A percentile compares a stretch with the other conserved stretches of the same genome.
These are phyloP conservation scores for Uromys caudimaculatus DNA, from an alignment of 2,797 vertebrate species.

Conservation along the genomic window DNA sequence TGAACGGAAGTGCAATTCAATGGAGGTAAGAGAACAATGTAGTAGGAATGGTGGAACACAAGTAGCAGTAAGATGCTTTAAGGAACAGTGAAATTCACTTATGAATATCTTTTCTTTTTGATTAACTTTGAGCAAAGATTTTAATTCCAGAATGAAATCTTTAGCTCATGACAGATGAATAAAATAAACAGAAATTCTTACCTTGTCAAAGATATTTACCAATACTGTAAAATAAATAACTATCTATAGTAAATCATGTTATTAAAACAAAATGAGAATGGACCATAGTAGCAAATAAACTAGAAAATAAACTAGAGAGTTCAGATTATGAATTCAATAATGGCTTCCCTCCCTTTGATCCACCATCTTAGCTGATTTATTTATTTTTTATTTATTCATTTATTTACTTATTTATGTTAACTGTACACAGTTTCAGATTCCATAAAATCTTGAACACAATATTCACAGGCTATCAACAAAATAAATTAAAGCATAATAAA, in stretches of 20 bases:
- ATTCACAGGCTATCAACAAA: neutral
- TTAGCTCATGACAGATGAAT: neutral
- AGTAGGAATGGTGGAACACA: neutral
- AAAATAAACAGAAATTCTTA: neutral
- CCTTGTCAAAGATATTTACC: neutral
- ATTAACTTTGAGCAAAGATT: neutral
- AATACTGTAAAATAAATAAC: neutral
- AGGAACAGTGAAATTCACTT: neutral
- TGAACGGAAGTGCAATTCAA: constrained; percentile 16
- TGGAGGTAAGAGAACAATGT: neutral
- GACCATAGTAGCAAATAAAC: neutral
- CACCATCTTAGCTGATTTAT: neutral
- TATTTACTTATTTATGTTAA: neutral
- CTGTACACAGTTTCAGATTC: neutral
- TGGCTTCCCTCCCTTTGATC: neutral
- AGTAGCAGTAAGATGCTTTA: neutral
- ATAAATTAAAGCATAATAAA: neutral
- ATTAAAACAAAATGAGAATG: neutral
- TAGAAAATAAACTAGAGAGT: neutral
- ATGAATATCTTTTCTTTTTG: neutral
- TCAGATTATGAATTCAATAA: neutral
- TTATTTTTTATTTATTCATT: neutral
- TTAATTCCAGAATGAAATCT: constrained; percentile 1
- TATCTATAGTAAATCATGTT: neutral
- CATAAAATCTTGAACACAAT: neutral